Percentiles rank a stretch among this genome's conserved stretches.
phyloP scores from a whole-genome alignment of 2,113 vertebrate genomes.

The Pseudorectes ferrugineus region DNA sequence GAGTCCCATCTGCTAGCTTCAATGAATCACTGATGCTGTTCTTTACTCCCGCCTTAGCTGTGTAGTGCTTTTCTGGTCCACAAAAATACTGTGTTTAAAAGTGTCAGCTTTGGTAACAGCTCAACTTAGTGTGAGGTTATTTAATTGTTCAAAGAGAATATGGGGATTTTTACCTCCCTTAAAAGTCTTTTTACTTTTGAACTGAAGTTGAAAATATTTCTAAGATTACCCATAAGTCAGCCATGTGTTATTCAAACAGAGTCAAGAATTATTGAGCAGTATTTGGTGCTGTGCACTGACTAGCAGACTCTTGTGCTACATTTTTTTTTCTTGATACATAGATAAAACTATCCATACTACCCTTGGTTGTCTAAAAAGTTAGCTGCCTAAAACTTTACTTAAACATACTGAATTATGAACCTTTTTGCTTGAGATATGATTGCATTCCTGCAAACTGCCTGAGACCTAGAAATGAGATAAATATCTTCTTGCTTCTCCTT shows the following conservation, averaged over 20 bases:
- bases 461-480: not conserved
- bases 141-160: not conserved
- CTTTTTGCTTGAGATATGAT: not conserved
- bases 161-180: not conserved
- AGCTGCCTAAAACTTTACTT: not conserved
- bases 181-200: not conserved
- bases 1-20: constrained; percentile 20
- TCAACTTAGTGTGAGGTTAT: not conserved
- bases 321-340: not conserved
- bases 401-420: not conserved
- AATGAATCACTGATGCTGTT: not conserved
- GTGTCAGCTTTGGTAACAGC: not conserved
- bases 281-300: not conserved
- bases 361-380: not conserved
- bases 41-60: not conserved
- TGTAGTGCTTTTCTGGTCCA: not conserved
- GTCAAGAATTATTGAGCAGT: not conserved
- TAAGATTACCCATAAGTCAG: not conserved
- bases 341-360: not conserved
- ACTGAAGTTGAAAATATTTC: not conserved
- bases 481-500: not conserved
- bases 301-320: not conserved
- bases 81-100: not conserved
- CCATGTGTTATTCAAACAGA: not conserved
- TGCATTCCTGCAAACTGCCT: not conserved